Base-by-base conservation (phyloP, 2,797 vertebrate species). In the Pogoniulus pusillus region DNA sequence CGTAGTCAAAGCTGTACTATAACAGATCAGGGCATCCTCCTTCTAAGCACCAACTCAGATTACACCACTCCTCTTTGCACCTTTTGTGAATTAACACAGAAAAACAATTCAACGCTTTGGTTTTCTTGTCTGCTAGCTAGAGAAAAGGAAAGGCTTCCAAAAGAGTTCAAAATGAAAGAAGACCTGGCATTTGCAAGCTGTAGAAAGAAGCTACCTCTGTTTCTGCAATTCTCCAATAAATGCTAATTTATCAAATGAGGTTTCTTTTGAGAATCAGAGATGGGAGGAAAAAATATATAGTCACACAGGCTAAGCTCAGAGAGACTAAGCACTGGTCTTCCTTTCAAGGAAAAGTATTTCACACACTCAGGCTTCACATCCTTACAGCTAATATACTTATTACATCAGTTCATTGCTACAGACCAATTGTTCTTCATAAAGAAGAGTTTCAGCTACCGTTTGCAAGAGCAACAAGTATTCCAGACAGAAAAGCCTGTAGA, bases 311-410 rank as follows among this genome's bases (percentile, higher is more conserved):
- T 55, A 82, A 60, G 20, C 47, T 78, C 72, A 55, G 62, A 65
- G 64, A 87, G 32, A 26, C 65, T 66, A 80, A 70, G 47, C 5
- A 1, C 83, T 80, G 89, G 24, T 30, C 73, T 89, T 95, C 93
- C 90, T 95, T 95, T 93, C 90, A 95, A 93, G 93, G 91, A 94
- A 94, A 95, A 90, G 55, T 75, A 93, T 92, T 87, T 90, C 63
- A 72, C 34, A 81, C 20, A 37, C 58, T 58, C 37, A 32, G 32
- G 11, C 85, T 93, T 80, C 66, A 37, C 57, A 85, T 22, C 43
- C 62, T 34, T 55, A 70, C n/a, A 85, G 74, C 35, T 58, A 84
- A 51, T 62, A 78, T 37, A 89, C 76, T 66, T 91, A 87, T 66
- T 77, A 76, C 51, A 93, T 69, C 82, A 89, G 69, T 58, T 29